Evolutionary conservation across 2,888 invertebrate species (phyloP).

Genomic region (Melanchra persicariae): DNA sequence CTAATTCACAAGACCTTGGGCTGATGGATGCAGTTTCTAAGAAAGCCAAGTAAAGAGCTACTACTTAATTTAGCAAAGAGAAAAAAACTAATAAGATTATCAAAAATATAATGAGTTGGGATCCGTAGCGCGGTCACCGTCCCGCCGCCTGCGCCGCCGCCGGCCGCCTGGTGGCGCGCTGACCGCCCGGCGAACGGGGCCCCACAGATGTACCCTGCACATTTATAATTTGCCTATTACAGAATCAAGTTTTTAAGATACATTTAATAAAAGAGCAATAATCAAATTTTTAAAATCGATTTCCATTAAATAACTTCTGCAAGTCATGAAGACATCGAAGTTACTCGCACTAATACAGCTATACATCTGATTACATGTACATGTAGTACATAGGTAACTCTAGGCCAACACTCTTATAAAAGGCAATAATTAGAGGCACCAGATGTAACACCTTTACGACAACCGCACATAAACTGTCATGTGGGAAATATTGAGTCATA

Average conservation of each 20-base stretch:
- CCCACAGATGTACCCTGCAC: background rate
- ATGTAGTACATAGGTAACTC: background rate
- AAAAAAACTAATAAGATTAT: slow-evolving; percentile 8
- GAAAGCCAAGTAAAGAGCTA: slow-evolving; percentile 27
- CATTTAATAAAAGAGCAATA: too few species aligned
- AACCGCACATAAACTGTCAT: too few species aligned
- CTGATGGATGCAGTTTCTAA: slow-evolving; percentile 25
- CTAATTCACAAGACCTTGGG: slow-evolving; percentile 1
- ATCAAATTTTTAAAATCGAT: background rate
- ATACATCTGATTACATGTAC: background rate
- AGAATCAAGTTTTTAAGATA: background rate
- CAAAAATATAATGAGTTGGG: slow-evolving; percentile 27
- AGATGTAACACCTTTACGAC: background rate
- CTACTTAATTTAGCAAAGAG: background rate
- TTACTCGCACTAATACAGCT: background rate
- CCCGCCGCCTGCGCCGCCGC: too few species aligned
- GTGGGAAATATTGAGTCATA: background rate
- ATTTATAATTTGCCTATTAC: background rate
- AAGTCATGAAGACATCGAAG: background rate
- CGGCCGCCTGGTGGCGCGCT: background rate
- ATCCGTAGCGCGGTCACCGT: background rate
- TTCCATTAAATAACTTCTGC: background rate
- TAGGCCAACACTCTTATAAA: background rate
- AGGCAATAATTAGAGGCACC: background rate
- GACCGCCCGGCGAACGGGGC: slow-evolving; percentile 5